A percentile compares a stretch with the other conserved stretches of the same genome.
Conservation (phyloP, 1,140 invertebrate species). For the Palaemon carinicauda region DNA sequence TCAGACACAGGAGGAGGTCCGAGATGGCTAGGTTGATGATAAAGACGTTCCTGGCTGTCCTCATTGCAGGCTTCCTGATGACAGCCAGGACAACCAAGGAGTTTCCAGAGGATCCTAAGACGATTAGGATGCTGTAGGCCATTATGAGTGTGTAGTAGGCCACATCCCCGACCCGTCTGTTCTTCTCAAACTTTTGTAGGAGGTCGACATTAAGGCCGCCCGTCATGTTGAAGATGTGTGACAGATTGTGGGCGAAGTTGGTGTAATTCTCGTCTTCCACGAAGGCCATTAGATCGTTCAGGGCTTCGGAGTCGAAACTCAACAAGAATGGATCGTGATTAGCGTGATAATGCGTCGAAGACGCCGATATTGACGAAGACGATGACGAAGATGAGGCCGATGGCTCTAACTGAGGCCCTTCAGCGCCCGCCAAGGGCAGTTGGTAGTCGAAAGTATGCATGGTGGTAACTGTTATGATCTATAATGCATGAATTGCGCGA, state of each 20-base stretch:
- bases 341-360: too few relatives aligned
- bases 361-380: too few relatives aligned
- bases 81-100: slow-evolving; percentile 81
- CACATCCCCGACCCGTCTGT: slow-evolving; percentile 74
- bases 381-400: too few relatives aligned
- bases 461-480: too few relatives aligned
- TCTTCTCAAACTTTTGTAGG: slow-evolving; percentile 62
- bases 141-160: slow-evolving; percentile 74
- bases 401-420: too few relatives aligned
- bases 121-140: slow-evolving; percentile 77
- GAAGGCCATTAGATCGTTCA: not conserved
- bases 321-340: not conserved
- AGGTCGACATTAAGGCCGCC: slow-evolving; percentile 45
- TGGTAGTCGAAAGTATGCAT: too few relatives aligned
- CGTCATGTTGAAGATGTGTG: slow-evolving; percentile 48
- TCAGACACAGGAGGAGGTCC: slow-evolving; percentile 86
- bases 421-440: too few relatives aligned
- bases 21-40: slow-evolving; percentile 88
- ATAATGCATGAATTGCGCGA: too few relatives aligned
- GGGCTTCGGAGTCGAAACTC: not conserved
- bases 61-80: slow-evolving; percentile 80
- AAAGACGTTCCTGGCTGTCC: slow-evolving; percentile 86
- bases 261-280: not conserved
- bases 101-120: slow-evolving; percentile 81
- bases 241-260: slow-evolving; percentile 37